A percentile compares a stretch with the other conserved stretches of the same genome.
phyloP scores from a whole-genome alignment of 2,113 vertebrate species.

The Chionomys nivalis region DNA sequence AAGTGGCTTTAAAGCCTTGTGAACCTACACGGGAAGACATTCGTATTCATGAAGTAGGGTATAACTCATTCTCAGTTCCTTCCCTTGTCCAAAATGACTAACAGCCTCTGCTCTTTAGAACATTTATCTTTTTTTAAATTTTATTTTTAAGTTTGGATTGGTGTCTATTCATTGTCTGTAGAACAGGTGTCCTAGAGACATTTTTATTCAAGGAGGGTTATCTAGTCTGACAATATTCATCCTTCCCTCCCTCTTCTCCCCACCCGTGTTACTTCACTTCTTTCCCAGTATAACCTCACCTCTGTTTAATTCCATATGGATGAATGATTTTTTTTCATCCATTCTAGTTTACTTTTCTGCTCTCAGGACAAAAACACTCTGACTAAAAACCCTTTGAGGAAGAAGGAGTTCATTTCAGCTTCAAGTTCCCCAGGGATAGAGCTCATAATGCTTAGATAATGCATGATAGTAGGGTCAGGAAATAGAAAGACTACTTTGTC shows the following conservation, averaged over 20 bases:
- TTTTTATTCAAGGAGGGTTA: neutral
- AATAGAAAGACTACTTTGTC: no score
- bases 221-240: neutral
- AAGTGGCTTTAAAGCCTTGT: neutral
- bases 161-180: neutral
- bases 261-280: neutral
- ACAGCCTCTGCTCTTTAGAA: neutral
- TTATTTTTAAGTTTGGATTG: neutral
- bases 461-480: neutral
- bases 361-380: no score
- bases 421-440: neutral
- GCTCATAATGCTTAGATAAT: neutral
- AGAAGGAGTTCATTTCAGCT: neutral
- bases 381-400: neutral
- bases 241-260: no score
- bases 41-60: neutral
- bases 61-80: neutral
- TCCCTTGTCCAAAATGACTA: neutral
- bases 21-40: neutral
- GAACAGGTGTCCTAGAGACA: neutral
- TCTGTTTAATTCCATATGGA: neutral
- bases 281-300: neutral
- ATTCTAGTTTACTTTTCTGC: neutral
- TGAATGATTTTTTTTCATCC: no score
- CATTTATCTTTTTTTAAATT: no score